These are phyloP conservation scores for Halichoeres trimaculatus DNA, from an alignment of 2,113 vertebrate species.

Conservation along the genomic window DNA sequence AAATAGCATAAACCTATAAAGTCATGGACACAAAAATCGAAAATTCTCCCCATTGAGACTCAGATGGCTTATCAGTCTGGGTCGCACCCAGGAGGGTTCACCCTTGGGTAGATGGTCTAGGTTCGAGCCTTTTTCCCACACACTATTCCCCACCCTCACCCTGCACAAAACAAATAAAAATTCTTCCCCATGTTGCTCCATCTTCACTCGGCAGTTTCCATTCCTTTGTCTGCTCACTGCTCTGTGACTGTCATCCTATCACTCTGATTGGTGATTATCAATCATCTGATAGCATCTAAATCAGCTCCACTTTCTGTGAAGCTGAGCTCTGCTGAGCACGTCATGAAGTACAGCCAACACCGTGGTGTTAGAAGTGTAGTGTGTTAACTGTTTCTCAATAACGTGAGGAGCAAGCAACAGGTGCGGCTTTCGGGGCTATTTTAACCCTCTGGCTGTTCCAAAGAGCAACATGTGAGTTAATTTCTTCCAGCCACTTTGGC, in stretches of 20 bases:
- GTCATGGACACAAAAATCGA: too few species aligned
- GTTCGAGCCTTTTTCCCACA: too few species aligned
- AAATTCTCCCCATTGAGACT: too few species aligned
- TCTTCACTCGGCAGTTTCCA: not conserved
- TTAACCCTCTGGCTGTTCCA: slow-evolving; percentile 57
- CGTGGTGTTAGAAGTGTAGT: not conserved
- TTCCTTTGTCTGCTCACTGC: not conserved
- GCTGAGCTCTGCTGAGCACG: slow-evolving; percentile 20
- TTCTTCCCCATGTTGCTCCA: not conserved
- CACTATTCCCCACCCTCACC: too few species aligned
- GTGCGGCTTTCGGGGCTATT: slow-evolving; percentile 70
- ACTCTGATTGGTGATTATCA: slow-evolving; percentile 25
- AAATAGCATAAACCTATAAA: too few species aligned
- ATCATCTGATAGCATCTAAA: slow-evolving; percentile 24
- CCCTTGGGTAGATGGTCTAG: too few species aligned
- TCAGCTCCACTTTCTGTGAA: slow-evolving; percentile 29
- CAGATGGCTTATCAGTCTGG: too few species aligned
- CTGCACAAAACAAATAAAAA: too few species aligned
- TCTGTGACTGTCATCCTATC: slow-evolving; percentile 8
- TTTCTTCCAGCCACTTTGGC: slow-evolving; percentile 15
- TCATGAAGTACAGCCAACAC: slow-evolving; percentile 4
- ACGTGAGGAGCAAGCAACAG: slow-evolving; percentile 61
- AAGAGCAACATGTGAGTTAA: slow-evolving; percentile 39
- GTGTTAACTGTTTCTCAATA: slow-evolving; percentile 47
- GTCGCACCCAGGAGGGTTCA: too few species aligned